Conservation (phyloP, 2,113 vertebrate genomes). For the Gymnarchus niloticus region DNA sequence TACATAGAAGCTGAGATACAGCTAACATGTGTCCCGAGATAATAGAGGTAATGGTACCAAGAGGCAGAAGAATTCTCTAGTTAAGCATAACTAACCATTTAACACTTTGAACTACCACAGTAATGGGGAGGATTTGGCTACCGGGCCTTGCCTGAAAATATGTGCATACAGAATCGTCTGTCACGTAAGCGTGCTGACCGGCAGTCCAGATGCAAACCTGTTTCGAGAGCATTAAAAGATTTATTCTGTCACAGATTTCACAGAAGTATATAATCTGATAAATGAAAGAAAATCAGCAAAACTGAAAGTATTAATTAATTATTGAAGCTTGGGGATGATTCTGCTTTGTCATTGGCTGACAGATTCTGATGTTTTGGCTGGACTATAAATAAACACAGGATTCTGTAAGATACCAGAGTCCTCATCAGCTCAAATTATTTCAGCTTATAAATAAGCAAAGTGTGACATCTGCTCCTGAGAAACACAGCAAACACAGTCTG, state of each 20-base stretch:
- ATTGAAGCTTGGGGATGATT: not conserved
- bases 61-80: not conserved
- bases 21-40: not conserved
- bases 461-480: not conserved
- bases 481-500: not conserved
- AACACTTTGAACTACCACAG: not conserved
- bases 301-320: not conserved
- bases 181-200: not conserved
- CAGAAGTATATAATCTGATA: not conserved
- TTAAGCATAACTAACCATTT: not conserved
- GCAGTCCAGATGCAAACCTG: not conserved
- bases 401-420: not conserved
- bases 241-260: not conserved
- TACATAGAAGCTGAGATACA: too few species aligned
- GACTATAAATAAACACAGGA: not conserved
- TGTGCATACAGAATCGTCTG: not conserved
- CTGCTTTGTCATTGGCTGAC: not conserved
- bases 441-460: slow-evolving; percentile 1
- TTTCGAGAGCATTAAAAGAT: not conserved
- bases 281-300: not conserved
- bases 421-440: not conserved
- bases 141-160: not conserved
- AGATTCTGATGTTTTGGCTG: not conserved
- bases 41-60: not conserved
- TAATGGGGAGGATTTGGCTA: too few species aligned